These are phyloP conservation scores for Apus apus DNA, from an alignment of 2,113 vertebrate species.

Conservation along the genomic window DNA sequence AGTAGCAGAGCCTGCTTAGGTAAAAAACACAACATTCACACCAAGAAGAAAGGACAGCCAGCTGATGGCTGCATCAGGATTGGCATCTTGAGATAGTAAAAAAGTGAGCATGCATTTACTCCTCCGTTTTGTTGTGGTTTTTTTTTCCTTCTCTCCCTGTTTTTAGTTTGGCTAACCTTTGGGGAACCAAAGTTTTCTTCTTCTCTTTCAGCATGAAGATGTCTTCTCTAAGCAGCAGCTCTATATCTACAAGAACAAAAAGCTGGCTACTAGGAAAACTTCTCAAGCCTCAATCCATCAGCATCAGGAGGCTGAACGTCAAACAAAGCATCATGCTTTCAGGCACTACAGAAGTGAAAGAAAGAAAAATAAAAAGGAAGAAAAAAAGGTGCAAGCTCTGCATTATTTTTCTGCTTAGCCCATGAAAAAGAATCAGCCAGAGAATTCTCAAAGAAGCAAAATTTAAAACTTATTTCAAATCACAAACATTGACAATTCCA, in stretches of 20 bases:
- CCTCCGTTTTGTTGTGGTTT: neutral
- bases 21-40: neutral
- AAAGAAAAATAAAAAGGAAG: neutral
- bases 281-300: neutral
- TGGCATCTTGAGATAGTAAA: neutral
- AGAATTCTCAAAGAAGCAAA: neutral
- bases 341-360: neutral
- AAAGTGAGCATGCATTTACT: neutral
- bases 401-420: constrained; percentile 5
- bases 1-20: neutral
- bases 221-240: neutral
- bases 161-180: neutral
- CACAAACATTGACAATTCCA: constrained; percentile 7
- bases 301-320: neutral
- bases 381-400: neutral
- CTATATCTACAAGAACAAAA: neutral
- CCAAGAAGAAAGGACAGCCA: neutral
- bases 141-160: neutral
- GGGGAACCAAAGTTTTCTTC: neutral
- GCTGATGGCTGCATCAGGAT: neutral
- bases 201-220: neutral
- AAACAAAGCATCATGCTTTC: neutral
- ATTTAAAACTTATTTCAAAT: constrained; percentile 14
- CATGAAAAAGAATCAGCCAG: neutral
- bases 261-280: neutral